phyloP scores from a whole-genome alignment of 2,113 vertebrate genomes.

The Callipepla squamata region DNA sequence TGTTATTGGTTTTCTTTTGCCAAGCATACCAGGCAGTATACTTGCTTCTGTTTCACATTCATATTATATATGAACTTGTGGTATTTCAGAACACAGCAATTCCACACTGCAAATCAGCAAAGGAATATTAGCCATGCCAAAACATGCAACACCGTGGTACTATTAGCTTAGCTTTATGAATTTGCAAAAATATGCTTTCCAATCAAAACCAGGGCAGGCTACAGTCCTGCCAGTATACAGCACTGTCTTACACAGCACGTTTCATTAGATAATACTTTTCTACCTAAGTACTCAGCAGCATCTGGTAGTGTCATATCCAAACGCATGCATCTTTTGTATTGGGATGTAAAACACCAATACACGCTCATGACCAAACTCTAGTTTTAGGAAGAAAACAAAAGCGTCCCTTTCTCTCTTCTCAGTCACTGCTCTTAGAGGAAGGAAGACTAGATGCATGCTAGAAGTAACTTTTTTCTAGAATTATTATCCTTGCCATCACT shows the following conservation, averaged over 20 bases:
- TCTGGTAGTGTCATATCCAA: neutral
- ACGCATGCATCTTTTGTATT: neutral
- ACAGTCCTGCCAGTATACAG: neutral
- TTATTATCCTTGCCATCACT: neutral
- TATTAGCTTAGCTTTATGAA: neutral
- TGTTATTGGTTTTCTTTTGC: neutral
- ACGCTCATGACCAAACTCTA: neutral
- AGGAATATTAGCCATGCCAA: neutral
- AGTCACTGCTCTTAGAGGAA: neutral
- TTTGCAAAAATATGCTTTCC: neutral
- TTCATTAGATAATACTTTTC: neutral
- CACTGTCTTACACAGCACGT: neutral
- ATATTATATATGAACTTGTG: neutral
- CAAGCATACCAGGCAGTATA: neutral
- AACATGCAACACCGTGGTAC: neutral
- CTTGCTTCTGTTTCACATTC: neutral
- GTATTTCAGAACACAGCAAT: neutral
- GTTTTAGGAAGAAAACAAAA: neutral
- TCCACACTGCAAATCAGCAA: neutral
- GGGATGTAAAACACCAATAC: neutral
- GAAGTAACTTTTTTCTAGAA: neutral
- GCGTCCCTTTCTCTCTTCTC: neutral
- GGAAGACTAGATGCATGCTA: neutral
- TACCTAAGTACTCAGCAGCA: neutral
- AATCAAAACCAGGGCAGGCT: neutral